Evolutionary conservation across 2,888 invertebrate species (phyloP).

Genomic region (Drosophila mettleri): DNA sequence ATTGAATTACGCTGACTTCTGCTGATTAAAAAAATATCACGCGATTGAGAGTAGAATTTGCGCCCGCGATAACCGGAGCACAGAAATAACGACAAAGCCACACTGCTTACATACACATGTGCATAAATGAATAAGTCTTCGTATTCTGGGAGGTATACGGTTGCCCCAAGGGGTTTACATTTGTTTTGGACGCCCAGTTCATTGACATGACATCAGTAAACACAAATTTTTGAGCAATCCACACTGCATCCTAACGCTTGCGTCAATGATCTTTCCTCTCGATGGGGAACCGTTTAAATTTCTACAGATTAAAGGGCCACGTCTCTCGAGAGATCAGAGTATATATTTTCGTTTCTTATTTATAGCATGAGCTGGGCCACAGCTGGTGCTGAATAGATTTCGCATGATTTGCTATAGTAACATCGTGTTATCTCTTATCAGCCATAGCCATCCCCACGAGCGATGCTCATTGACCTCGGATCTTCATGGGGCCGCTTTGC

Average conservation of each 20-base stretch:
- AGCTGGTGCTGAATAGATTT: slow-evolving; percentile 33
- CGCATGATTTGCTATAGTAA: slow-evolving; percentile 20
- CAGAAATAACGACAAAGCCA: slow-evolving; percentile 27
- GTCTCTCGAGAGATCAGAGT: neutral
- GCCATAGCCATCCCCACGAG: slow-evolving; percentile 2
- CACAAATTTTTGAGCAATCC: slow-evolving; percentile 6
- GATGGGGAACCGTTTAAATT: slow-evolving; percentile 27
- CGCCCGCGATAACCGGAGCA: slow-evolving; percentile 49
- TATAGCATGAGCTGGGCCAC: neutral
- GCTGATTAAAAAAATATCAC: slow-evolving; percentile 79
- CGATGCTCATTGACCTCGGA: slow-evolving; percentile 22
- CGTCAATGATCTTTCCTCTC: slow-evolving; percentile 63
- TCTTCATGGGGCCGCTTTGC: neutral
- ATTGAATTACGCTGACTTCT: slow-evolving; percentile 61
- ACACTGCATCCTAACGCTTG: slow-evolving; percentile 10
- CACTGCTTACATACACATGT: neutral
- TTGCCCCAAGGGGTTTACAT: slow-evolving; percentile 31
- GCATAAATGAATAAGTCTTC: neutral
- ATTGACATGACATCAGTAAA: slow-evolving; percentile 52
- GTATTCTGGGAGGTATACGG: slow-evolving; percentile 1
- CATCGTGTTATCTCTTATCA: slow-evolving; percentile 28
- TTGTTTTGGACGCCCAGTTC: slow-evolving; percentile 48
- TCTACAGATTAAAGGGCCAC: slow-evolving; percentile 46
- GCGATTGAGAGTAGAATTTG: slow-evolving; percentile 80
- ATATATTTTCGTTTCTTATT: neutral